Base-by-base conservation (phyloP, 92 coral and sea anemone genomes). In the Nematostella vectensis region DNA sequence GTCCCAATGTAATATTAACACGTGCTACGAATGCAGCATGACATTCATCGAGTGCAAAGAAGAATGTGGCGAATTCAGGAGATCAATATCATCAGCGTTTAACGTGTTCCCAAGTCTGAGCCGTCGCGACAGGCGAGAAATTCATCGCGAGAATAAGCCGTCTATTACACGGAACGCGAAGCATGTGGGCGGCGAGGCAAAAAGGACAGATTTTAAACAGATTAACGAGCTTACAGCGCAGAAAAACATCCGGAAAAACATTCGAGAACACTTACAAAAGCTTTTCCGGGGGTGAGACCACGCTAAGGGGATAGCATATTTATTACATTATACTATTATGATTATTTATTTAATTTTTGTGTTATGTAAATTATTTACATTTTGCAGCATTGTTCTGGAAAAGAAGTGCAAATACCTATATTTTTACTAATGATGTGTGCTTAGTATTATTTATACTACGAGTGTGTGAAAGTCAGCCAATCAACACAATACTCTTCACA, bases 21-120 rank as follows among this genome's bases (percentile, higher is more conserved):
- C n/a, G 3, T 58, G 63, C 22, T 38, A 37, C 31, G 63, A 19
- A 25, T 58, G 63, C 20, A 39, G 49, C 25, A 27, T 58, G 15
- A 30, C 1, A 11, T 58, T 6, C 26, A 25, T 10, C 2, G 39
- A 58, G 25, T 58, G 63, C 18, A 47, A 12, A 38, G 25, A 33
- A 13, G 21, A 11, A n/a, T 58, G 63, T 58, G 29, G 1, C 0
- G 23, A 2, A 15, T 19, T 33, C 11, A 39, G 49, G 11, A 58
- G 22, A 8, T 33, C 40, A 6, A 33, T 33, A 33, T 33, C 40
- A 6, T 6, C 6, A 33, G 8, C 15, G 8, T 33, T 33, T 33
- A 33, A 33, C 40, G 8, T 33, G 6, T 6, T 33, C 6, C 40
- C 40, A 15, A 33, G 40, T 33, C 40, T 6, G 40, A 15, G 15